Evolutionary conservation across 2,888 invertebrate species (phyloP), one percentile per base, ranked within the genome.

Genomic region (Asteroscopus sphinx): DNA sequence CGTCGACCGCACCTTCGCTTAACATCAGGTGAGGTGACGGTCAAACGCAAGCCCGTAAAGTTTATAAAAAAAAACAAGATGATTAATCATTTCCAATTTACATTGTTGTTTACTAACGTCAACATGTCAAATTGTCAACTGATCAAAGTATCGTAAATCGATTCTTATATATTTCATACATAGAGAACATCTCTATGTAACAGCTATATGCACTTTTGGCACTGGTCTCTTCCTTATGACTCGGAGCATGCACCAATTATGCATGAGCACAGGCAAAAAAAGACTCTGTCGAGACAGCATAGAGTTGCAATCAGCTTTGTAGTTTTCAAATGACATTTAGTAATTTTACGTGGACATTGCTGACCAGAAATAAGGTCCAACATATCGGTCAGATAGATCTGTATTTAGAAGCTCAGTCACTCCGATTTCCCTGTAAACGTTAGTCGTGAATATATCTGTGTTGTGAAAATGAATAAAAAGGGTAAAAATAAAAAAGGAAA

Each of bases 381-480:
- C 82, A 89, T 87, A 85, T 86, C 89, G 86, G 87, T 87, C 91
- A 93, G 91, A 90, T 76, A 79, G 77, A 79, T 80, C 87, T 88
- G 89, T 80, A 86, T 86, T 89, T 91, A 88, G 88, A 86, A 76
- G 90, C 63, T 63, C 84, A 83, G 89, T 84, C 86, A 86, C 81
- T 70, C 62, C 64, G 61, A 67, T 71, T 73, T 71, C 68, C 64
- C 69, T 47, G 65, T 64, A 62, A 67, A 62, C 62, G 61, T 59
- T 69, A 73, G 74, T 76, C 74, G 74, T 58, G 69, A 39, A 57
- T 63, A 41, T 58, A 54, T 60, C 40, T 28, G 53, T 61, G 32
- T 49, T 35, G 62, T 63, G 39, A 79, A 80, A 75, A 93, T 93
- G 93, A 90, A 90, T 54, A 93, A 90, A 80, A 93, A 92, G 64